Conservation (phyloP, 2,888 invertebrate genomes). For the Blera fallax region DNA sequence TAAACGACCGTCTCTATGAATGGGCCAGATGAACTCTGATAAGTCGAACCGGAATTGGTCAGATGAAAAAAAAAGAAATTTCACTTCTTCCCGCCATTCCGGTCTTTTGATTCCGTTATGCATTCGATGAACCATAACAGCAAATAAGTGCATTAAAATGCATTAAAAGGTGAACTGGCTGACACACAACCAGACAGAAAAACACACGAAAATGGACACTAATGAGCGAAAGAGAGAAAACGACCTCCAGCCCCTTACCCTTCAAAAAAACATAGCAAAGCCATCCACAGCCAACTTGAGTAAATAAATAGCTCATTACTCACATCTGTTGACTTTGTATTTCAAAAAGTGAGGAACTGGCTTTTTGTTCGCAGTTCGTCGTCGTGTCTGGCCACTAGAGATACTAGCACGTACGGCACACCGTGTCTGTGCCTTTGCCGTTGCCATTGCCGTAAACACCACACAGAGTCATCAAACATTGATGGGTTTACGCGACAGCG, state of each 20-base stretch:
- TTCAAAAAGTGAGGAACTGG: conserved; percentile 12
- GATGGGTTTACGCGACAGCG: conserved; percentile 38
- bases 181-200: neutral
- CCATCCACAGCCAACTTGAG: conserved; percentile 9
- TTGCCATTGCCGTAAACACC: conserved; percentile 12
- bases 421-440: conserved; percentile 8
- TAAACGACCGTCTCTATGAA: neutral
- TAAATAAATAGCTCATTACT: conserved; percentile 58
- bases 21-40: conserved; percentile 2
- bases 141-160: conserved; percentile 1
- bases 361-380: neutral
- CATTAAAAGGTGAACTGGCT: neutral
- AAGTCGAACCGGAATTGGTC: conserved; percentile 29
- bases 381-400: neutral
- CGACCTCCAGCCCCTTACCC: neutral
- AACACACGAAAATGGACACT: neutral
- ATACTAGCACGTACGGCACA: conserved; percentile 32
- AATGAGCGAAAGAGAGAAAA: conserved; percentile 5
- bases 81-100: conserved; percentile 9
- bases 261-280: neutral
- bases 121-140: conserved; percentile 18
- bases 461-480: conserved; percentile 38
- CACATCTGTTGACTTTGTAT: conserved; percentile 59
- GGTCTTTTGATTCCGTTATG: conserved; percentile 3
- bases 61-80: neutral